These are phyloP conservation scores for Neomonachus schauinslandi DNA, from an alignment of 2,113 vertebrate species.

Conservation along the genomic window DNA sequence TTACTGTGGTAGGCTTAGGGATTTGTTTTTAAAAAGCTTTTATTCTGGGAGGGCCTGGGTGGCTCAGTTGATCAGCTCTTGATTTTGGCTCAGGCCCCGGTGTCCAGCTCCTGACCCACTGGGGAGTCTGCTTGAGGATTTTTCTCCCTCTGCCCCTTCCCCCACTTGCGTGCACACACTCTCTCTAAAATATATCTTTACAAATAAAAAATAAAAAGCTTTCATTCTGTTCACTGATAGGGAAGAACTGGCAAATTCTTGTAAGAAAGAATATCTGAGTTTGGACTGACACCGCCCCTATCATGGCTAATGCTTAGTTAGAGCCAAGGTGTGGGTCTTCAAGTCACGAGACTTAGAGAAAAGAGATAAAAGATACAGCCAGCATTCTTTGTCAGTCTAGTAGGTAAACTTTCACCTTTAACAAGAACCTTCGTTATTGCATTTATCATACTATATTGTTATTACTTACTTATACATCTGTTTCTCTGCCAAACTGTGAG, in stretches of 20 bases:
- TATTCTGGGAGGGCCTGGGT: background rate
- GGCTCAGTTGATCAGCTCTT: background rate
- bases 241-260: background rate
- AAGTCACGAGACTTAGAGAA: background rate
- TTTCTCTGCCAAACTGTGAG: background rate
- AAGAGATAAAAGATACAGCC: background rate
- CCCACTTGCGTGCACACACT: background rate
- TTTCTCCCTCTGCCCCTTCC: background rate
- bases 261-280: background rate
- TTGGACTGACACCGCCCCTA: background rate
- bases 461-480: background rate
- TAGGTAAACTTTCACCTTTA: background rate
- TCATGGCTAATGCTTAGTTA: background rate
- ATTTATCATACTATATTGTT: background rate
- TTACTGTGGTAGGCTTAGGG: background rate
- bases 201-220: background rate
- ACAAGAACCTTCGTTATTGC: background rate
- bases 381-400: background rate
- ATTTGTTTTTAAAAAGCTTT: background rate
- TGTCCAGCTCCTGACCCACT: background rate
- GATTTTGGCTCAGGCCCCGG: background rate
- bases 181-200: background rate
- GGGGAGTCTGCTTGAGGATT: background rate
- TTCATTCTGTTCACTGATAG: background rate
- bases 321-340: background rate